phyloP scores from a whole-genome alignment of 35 echinoderm and acorn worm species.

The Holothuria glaberrima region DNA sequence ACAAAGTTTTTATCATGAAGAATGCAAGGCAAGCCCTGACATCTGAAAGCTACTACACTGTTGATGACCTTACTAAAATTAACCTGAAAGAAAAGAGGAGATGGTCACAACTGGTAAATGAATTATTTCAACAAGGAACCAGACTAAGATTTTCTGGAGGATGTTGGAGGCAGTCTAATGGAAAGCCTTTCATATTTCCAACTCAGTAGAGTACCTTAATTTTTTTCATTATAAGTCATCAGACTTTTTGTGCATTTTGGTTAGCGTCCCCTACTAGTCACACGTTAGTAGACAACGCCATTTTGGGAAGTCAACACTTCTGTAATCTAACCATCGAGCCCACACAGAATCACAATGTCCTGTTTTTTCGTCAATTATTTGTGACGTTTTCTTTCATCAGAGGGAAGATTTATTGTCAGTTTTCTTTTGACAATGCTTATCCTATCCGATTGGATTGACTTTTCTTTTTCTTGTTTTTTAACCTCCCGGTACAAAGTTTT shows the following conservation, averaged over 20 bases:
- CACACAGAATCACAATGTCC: neutral
- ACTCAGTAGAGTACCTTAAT: too few species aligned
- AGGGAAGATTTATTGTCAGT: neutral
- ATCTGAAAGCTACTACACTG: too few species aligned
- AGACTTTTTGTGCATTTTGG: too few species aligned
- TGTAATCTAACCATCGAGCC: too few species aligned
- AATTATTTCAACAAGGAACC: neutral
- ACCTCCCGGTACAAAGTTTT: neutral
- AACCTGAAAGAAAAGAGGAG: neutral
- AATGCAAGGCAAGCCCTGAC: too few species aligned
- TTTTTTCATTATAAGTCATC: too few species aligned
- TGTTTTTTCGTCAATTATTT: neutral
- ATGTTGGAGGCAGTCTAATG: neutral
- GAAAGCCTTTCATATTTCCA: neutral
- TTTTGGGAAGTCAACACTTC: too few species aligned
- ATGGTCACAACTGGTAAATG: neutral
- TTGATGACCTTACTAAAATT: neutral
- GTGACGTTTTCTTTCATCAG: neutral
- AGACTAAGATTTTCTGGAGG: neutral
- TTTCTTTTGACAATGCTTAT: neutral
- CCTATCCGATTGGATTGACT: slow-evolving; percentile 20
- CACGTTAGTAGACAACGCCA: too few species aligned
- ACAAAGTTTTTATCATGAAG: too few species aligned
- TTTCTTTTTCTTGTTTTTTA: slow-evolving; percentile 34
- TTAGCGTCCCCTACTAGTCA: too few species aligned